A percentile compares a stretch with the other conserved stretches of the same genome.
Evolutionary conservation across 2,797 vertebrate genomes (phyloP).

Genomic region (Danio kyathit): DNA sequence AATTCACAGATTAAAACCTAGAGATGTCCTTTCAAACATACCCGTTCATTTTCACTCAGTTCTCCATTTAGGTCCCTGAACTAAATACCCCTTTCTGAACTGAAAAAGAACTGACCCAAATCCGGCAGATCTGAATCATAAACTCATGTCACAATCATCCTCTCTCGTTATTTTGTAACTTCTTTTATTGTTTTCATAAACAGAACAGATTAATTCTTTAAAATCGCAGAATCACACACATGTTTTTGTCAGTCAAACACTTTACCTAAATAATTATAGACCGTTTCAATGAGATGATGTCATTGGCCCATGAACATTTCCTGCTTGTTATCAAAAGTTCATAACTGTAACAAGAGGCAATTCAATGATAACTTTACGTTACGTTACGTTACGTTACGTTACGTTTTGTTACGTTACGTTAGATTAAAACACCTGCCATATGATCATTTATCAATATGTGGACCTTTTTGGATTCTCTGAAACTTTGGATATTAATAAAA

Average conservation of each 20-base stretch:
- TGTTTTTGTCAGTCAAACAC: not conserved
- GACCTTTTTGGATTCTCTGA: too few species aligned
- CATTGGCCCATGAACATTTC: too few species aligned
- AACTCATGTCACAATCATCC: not conserved
- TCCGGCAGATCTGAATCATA: not conserved
- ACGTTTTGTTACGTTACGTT: too few species aligned
- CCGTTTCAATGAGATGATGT: too few species aligned
- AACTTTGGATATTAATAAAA: too few species aligned
- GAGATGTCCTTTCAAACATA: not conserved
- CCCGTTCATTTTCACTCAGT: not conserved
- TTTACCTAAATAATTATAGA: too few species aligned
- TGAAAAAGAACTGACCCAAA: slow-evolving; percentile 27
- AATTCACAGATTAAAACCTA: slow-evolving; percentile 18
- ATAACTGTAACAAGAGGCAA: too few species aligned
- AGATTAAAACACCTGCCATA: too few species aligned
- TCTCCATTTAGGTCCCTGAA: not conserved
- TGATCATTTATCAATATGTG: too few species aligned
- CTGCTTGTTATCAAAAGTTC: too few species aligned
- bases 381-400: too few species aligned
- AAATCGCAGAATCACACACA: not conserved
- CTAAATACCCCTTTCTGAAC: not conserved
- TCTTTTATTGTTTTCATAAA: not conserved
- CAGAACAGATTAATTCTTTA: not conserved
- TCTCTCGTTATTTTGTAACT: not conserved
- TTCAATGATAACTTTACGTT: too few species aligned